Percentiles rank a stretch among this genome's conserved stretches.
Evolutionary conservation across 2,797 vertebrate species (phyloP).

Genomic region (Platalea minor): DNA sequence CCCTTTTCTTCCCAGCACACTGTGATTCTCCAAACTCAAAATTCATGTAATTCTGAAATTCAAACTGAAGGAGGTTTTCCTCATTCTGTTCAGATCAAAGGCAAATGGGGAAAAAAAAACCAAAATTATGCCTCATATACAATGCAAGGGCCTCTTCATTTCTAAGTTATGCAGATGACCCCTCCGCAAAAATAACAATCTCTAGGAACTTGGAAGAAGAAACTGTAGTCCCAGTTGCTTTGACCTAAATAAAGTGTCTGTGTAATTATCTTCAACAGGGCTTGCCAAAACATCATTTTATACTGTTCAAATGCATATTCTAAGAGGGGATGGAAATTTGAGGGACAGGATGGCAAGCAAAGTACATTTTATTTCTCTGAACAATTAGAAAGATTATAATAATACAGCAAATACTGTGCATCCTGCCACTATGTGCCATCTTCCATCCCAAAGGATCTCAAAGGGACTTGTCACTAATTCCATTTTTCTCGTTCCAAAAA

Average conservation of each 20-base stretch:
- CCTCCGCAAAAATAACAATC: slow-evolving; percentile 44
- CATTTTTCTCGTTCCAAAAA: slow-evolving; percentile 64
- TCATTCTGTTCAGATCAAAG: slow-evolving; percentile 21
- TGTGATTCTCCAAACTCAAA: neutral
- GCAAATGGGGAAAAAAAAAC: neutral
- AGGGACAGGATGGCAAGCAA: slow-evolving; percentile 47
- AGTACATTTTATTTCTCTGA: slow-evolving; percentile 25
- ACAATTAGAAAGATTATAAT: slow-evolving; percentile 55
- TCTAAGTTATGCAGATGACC: slow-evolving; percentile 44
- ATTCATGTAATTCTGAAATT: neutral
- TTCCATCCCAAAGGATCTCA: slow-evolving; percentile 65
- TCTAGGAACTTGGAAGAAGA: slow-evolving; percentile 41
- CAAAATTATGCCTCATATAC: neutral
- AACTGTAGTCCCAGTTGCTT: slow-evolving; percentile 48
- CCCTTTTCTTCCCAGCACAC: neutral
- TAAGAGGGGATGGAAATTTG: slow-evolving; percentile 34
- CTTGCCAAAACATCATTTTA: slow-evolving; percentile 66
- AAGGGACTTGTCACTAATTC: slow-evolving; percentile 60
- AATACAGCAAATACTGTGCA: slow-evolving; percentile 59
- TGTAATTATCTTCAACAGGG: slow-evolving; percentile 41
- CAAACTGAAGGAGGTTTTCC: neutral
- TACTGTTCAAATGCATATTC: slow-evolving; percentile 68
- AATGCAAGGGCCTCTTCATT: slow-evolving; percentile 21
- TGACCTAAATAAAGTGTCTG: slow-evolving; percentile 59
- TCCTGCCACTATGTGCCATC: slow-evolving; percentile 60